These are phyloP conservation scores for Dynastes hyllus DNA, from an alignment of 2,888 invertebrate species.

Conservation along the genomic window DNA sequence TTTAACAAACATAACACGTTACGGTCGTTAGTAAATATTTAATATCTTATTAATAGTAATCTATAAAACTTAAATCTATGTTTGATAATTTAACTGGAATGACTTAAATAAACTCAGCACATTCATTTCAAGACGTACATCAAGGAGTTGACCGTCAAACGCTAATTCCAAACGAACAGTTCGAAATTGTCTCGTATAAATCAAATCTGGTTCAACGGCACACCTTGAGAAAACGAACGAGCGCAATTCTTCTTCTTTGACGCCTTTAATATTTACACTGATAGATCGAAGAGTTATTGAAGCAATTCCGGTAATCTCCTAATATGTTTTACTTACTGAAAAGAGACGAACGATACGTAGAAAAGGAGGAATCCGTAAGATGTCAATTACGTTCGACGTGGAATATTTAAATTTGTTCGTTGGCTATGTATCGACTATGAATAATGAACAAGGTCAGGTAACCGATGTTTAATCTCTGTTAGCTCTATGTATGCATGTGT, in stretches of 20 bases:
- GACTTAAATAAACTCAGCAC: not conserved
- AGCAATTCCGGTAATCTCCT: conserved; percentile 31
- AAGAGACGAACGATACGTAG: not conserved
- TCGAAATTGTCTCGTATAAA: conserved; percentile 34
- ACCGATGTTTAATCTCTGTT: conserved; percentile 14
- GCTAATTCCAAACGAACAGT: conserved; percentile 20
- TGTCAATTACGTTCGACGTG: conserved; percentile 17
- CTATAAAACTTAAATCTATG: no score
- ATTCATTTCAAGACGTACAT: not conserved
- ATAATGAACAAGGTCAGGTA: conserved; percentile 43
- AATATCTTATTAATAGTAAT: no score
- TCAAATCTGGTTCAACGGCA: conserved; percentile 44
- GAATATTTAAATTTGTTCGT: conserved; percentile 39
- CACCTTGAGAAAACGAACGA: conserved; percentile 32
- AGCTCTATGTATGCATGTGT: not conserved
- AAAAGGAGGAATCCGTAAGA: conserved; percentile 5
- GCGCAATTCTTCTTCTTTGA: conserved; percentile 27
- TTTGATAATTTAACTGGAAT: no score
- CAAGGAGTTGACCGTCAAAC: conserved; percentile 5
- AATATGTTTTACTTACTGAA: conserved; percentile 14
- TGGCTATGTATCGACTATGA: conserved; percentile 29
- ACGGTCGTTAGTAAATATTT: no score
- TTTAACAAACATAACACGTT: no score
- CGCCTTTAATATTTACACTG: conserved; percentile 35
- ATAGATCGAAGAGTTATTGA: conserved; percentile 39